phyloP scores from a whole-genome alignment of 1,140 invertebrate species.

The Homarus americanus region DNA sequence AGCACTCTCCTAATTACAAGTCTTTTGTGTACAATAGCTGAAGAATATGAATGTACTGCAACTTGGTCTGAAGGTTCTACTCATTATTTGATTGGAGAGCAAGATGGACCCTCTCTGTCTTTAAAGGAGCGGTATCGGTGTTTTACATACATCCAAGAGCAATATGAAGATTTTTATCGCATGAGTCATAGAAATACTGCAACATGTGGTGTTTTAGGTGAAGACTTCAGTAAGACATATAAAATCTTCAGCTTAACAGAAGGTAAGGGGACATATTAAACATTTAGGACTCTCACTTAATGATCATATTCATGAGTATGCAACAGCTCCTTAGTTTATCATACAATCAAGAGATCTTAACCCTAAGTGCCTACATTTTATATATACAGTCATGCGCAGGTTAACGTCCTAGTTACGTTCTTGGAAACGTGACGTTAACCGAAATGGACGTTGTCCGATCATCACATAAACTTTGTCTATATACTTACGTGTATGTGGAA shows the following conservation, averaged over 20 bases:
- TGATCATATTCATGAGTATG: too few species aligned
- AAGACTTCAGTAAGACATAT: background rate
- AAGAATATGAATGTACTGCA: slow-evolving; percentile 33
- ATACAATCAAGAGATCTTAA: too few species aligned
- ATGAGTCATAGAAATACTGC: slow-evolving; percentile 15
- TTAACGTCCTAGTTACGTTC: too few species aligned
- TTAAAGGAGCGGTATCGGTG: slow-evolving; percentile 10
- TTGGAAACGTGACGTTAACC: too few species aligned
- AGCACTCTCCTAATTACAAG: too few species aligned
- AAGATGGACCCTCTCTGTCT: background rate
- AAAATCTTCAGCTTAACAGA: slow-evolving; percentile 9
- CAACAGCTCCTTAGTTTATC: too few species aligned
- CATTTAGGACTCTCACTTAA: too few species aligned
- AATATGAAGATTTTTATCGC: background rate
- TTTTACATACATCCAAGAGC: slow-evolving; percentile 11
- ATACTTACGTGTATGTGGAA: too few species aligned
- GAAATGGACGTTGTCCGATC: too few species aligned
- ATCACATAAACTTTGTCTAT: too few species aligned
- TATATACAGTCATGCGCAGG: too few species aligned
- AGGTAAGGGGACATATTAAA: background rate
- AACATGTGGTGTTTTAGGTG: background rate
- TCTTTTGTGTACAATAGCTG: background rate
- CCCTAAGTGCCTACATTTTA: too few species aligned
- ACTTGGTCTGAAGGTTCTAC: slow-evolving; percentile 3
- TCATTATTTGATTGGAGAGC: slow-evolving; percentile 2